Base-by-base conservation (phyloP, 2,113 vertebrate species). In the Prochilodus magdalenae region DNA sequence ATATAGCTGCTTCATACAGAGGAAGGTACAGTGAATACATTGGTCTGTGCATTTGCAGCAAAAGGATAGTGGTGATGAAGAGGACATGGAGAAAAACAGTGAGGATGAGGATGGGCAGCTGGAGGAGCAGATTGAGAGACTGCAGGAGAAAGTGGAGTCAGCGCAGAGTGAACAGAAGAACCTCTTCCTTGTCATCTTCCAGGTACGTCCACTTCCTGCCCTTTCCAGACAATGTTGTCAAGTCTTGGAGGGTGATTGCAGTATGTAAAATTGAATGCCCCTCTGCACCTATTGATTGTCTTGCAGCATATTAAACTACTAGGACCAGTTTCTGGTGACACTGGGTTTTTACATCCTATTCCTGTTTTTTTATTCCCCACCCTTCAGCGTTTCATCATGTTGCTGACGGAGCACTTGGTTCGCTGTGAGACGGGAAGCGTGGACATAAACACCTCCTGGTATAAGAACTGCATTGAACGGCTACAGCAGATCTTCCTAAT, bases 81-180 rank as follows among this genome's bases (percentile, higher is more conserved):
- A 98, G 0, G 96, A 97, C 0, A 96, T 98, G 0, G 96, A 98
- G 79, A 95, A 96, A 84, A 95, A 96, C 93, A 97, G 96, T 0
- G 97, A 98, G 76, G 95, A 97, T 16, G 97, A 98, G 80, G 97
- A 97, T 33, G 96, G 96, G 1, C 97, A 96, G 0, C 89, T 99
- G 22, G 97, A 98, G 87, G 98, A 98, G 78, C 97, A 98, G 89
- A 98, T 98, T 80, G 98, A 99, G 76, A 93, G 95, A 73, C 92
- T 99, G 69, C 98, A 99, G 90, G 98, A 99, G 84, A 98, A 97
- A 83, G 97, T 98, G 16, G 98, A 99, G 79, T 95, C 97, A 0
- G 98, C 98, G 7, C 98, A 99, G 93, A 99, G 98, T 3, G 97
- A 99, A 84, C 98, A 99, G 77, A 99, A 99, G 91, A 99, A 99